phyloP scores from a whole-genome alignment of 2,113 vertebrate species.

The Nettapus auritus region DNA sequence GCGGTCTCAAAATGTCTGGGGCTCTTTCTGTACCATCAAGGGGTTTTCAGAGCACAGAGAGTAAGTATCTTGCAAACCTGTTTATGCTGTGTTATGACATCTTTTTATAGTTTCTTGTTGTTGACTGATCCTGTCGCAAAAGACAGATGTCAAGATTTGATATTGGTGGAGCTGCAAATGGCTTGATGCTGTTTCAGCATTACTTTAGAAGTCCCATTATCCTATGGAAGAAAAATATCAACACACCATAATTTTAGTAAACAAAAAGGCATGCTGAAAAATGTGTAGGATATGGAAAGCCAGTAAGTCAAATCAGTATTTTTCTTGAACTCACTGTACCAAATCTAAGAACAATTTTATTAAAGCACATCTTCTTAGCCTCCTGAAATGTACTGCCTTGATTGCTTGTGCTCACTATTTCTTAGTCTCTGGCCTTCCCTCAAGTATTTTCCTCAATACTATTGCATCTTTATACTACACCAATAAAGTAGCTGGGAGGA shows the following conservation, averaged over 20 bases:
- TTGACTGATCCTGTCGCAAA: neutral
- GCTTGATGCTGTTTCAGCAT: neutral
- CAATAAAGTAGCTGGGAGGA: neutral
- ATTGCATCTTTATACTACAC: neutral
- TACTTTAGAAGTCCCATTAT: neutral
- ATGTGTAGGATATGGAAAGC: neutral
- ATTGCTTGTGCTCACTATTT: neutral
- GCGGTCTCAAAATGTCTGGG: neutral
- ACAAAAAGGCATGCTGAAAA: neutral
- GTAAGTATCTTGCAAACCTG: neutral
- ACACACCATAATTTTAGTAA: neutral
- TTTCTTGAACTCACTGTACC: neutral
- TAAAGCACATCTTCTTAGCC: neutral
- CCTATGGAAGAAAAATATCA: neutral
- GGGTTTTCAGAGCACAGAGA: neutral
- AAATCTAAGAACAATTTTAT: neutral
- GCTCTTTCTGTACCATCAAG: neutral
- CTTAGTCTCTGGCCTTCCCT: neutral
- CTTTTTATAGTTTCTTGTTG: neutral
- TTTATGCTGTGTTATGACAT: neutral
- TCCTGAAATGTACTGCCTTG: neutral
- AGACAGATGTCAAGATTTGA: neutral
- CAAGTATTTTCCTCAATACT: neutral
- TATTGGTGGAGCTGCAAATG: neutral
- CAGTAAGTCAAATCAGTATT: neutral